Evolutionary conservation across 2,113 vertebrate species (phyloP).

Genomic region (Manacus vitellinus): DNA sequence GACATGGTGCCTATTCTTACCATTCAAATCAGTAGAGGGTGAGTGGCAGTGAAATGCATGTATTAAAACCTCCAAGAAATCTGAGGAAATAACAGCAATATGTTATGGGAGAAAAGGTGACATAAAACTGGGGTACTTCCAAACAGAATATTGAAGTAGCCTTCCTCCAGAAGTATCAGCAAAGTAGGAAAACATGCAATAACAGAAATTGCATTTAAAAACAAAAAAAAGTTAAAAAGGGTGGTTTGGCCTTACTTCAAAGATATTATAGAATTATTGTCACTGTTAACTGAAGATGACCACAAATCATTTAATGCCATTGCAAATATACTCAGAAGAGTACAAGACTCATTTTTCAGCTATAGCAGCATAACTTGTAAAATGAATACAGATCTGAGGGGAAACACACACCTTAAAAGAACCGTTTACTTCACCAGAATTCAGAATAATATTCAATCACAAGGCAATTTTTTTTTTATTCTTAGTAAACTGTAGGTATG

Average conservation of each 20-base stretch:
- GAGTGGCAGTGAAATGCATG: not conserved
- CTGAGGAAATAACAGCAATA: not conserved
- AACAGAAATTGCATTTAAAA: not conserved
- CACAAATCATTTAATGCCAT: not conserved
- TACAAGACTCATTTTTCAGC: not conserved
- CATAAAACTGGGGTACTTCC: not conserved
- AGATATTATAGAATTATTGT: not conserved
- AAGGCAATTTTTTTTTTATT: not conserved
- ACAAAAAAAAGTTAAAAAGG: not conserved
- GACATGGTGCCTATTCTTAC: not conserved
- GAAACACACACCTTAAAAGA: not conserved
- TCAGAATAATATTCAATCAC: not conserved
- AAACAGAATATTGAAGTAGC: not conserved
- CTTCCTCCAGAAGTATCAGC: not conserved
- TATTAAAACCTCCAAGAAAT: not conserved
- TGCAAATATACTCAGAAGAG: not conserved
- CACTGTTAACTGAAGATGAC: not conserved
- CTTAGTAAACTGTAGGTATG: not conserved
- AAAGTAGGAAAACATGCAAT: not conserved
- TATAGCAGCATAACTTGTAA: not conserved
- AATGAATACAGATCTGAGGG: not conserved
- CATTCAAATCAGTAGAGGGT: not conserved
- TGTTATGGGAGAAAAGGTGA: not conserved
- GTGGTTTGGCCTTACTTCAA: not conserved
- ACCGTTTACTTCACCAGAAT: not conserved